Percentiles rank a stretch among this genome's conserved stretches.
Conservation (phyloP, 1,140 invertebrate genomes). For the Drosophila erecta region DNA sequence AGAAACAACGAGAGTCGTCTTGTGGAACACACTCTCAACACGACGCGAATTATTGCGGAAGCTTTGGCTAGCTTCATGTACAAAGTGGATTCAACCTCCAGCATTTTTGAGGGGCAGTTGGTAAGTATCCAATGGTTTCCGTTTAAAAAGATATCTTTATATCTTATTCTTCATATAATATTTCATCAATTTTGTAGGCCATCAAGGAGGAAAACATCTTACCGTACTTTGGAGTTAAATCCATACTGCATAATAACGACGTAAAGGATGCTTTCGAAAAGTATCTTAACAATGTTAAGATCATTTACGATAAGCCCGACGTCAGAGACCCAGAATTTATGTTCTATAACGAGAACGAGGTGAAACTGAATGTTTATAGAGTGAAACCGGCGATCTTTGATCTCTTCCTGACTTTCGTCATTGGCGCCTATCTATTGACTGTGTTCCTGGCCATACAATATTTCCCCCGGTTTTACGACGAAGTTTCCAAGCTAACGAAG, state of each 20-base stretch:
- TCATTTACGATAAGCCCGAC: slow-evolving; percentile 89
- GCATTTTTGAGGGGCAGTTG: slow-evolving; percentile 67
- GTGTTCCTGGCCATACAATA: slow-evolving; percentile 93
- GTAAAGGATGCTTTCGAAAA: slow-evolving; percentile 90
- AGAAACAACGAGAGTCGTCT: slow-evolving; percentile 83
- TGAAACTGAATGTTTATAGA: slow-evolving; percentile 94
- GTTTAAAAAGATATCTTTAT: not conserved
- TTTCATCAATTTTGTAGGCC: slow-evolving; percentile 39
- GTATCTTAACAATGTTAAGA: slow-evolving; percentile 91
- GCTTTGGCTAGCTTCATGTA: slow-evolving; percentile 94
- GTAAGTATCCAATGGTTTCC: slow-evolving; percentile 41
- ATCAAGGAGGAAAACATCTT: slow-evolving; percentile 69
- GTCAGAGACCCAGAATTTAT: slow-evolving; percentile 96
- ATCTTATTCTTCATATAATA: slow-evolving; percentile 3
- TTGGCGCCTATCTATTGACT: slow-evolving; percentile 91
- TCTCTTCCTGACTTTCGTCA: slow-evolving; percentile 94
- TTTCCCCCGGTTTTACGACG: slow-evolving; percentile 87
- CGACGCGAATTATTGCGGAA: slow-evolving; percentile 92
- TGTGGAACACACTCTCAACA: slow-evolving; percentile 78
- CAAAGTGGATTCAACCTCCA: slow-evolving; percentile 86
- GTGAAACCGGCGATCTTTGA: slow-evolving; percentile 99
- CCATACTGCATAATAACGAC: slow-evolving; percentile 78
- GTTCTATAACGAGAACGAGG: slow-evolving; percentile 93
- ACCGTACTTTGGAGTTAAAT: slow-evolving; percentile 74
- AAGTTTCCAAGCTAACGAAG: slow-evolving; percentile 84